Percentiles rank a stretch among this genome's conserved stretches.
phyloP scores from a whole-genome alignment of 2,797 vertebrate genomes.

The Mormyrops attenuatus region DNA sequence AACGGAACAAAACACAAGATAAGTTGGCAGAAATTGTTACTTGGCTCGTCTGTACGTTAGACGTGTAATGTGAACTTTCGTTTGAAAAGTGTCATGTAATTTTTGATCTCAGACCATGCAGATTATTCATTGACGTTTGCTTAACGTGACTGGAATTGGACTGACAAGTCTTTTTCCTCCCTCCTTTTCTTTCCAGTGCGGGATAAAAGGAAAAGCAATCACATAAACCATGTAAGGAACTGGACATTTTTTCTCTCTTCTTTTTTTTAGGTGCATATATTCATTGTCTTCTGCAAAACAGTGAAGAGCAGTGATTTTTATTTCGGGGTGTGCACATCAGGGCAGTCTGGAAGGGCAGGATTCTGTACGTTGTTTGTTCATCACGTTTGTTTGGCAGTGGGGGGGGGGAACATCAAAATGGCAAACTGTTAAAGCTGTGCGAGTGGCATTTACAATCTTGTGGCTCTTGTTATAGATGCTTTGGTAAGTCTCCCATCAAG shows the following conservation, averaged over 20 bases:
- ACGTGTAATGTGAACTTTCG: neutral
- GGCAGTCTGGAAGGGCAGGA: neutral
- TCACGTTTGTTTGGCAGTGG: neutral
- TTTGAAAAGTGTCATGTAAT: neutral
- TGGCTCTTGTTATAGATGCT: neutral
- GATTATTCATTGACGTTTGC: neutral
- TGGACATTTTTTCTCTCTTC: neutral
- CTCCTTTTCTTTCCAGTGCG: slow-evolving; percentile 68
- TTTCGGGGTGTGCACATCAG: neutral
- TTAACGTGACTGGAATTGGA: neutral
- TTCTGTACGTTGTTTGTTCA: neutral
- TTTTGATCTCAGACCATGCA: neutral
- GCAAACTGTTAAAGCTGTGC: neutral
- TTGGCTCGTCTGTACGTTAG: neutral
- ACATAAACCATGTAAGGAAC: slow-evolving; percentile 91
- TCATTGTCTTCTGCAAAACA: neutral
- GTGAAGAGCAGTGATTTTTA: neutral
- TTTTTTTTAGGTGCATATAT: neutral
- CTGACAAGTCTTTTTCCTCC: neutral
- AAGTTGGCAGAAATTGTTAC: neutral
- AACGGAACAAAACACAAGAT: neutral
- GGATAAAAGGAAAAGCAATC: slow-evolving; percentile 97
- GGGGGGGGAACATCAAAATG: neutral
- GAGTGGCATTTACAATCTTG: neutral
- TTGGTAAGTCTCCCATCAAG: neutral